These are phyloP conservation scores for Axinella damicornis DNA, from an alignment of 37 sponge, comb jelly and placozoan genomes.

Conservation along the genomic window DNA sequence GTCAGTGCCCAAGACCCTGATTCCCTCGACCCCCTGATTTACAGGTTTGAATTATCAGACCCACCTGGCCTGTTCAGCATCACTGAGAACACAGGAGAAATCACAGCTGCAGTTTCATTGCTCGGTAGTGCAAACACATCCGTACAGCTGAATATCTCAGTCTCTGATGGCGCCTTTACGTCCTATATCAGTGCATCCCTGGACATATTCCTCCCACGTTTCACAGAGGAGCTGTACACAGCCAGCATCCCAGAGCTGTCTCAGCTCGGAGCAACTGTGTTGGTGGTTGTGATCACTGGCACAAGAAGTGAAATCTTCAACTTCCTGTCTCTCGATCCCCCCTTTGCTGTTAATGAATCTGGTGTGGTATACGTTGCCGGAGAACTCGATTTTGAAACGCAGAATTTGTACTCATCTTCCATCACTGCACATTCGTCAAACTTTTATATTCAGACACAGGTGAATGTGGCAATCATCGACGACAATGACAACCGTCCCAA, in stretches of 20 bases:
- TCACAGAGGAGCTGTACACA: slow-evolving; percentile 30
- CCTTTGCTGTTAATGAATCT: slow-evolving; percentile 18
- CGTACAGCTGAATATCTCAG: slow-evolving; percentile 17
- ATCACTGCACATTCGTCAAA: slow-evolving; percentile 11
- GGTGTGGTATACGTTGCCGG: slow-evolving; percentile 27
- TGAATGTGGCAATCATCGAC: slow-evolving; percentile 45
- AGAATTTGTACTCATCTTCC: not conserved
- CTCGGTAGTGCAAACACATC: not conserved
- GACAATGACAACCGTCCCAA: slow-evolving; percentile 78
- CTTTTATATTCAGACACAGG: not conserved
- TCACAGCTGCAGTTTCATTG: slow-evolving; percentile 24
- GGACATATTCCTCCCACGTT: slow-evolving; percentile 33
- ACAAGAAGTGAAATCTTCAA: not conserved
- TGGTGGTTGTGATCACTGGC: slow-evolving; percentile 1
- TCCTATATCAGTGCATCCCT: not conserved
- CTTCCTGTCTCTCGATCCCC: not conserved
- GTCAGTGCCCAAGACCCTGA: slow-evolving; percentile 65
- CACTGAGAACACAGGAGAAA: slow-evolving; percentile 26
- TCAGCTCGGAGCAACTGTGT: slow-evolving; percentile 25
- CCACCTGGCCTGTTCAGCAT: slow-evolving; percentile 34
- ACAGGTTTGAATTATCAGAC: not conserved
- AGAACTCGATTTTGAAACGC: slow-evolving; percentile 31
- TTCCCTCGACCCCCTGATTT: slow-evolving; percentile 20
- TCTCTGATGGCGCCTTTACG: slow-evolving; percentile 54
- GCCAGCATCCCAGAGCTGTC: slow-evolving; percentile 35